phyloP scores from a whole-genome alignment of 2,888 invertebrate species.

The Parascotia fuliginaria region DNA sequence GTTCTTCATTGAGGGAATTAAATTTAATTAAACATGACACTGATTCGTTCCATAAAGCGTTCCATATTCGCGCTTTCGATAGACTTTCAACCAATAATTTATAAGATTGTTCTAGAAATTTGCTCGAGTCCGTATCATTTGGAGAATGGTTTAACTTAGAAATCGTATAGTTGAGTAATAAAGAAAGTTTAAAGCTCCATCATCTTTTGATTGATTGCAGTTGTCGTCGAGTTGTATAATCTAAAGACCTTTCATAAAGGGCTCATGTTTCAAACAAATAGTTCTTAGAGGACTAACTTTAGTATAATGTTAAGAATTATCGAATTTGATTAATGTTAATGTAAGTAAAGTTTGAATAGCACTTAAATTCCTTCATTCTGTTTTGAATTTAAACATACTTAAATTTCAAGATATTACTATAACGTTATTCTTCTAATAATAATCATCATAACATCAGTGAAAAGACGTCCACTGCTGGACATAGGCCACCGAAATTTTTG shows the following conservation, averaged over 20 bases:
- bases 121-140: neutral
- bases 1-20: neutral
- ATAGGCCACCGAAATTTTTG: no score
- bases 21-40: neutral
- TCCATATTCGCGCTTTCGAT: no score
- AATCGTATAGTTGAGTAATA: neutral
- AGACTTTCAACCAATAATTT: neutral
- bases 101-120: neutral
- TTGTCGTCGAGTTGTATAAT: slow-evolving; percentile 23
- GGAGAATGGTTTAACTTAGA: neutral
- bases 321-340: slow-evolving; percentile 1
- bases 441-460: no score
- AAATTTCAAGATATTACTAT: no score
- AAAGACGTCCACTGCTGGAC: no score
- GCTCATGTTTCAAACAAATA: slow-evolving; percentile 16
- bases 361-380: no score
- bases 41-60: neutral
- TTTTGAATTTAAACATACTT: no score
- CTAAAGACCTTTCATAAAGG: slow-evolving; percentile 8
- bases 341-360: no score
- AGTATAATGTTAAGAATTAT: slow-evolving; percentile 10
- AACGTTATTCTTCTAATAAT: no score
- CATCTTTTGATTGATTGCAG: slow-evolving; percentile 33
- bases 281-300: slow-evolving; percentile 22
- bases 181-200: slow-evolving; percentile 15